Evolutionary conservation across 2,888 invertebrate genomes (phyloP).

Genomic region (Andricus quercusramuli): DNA sequence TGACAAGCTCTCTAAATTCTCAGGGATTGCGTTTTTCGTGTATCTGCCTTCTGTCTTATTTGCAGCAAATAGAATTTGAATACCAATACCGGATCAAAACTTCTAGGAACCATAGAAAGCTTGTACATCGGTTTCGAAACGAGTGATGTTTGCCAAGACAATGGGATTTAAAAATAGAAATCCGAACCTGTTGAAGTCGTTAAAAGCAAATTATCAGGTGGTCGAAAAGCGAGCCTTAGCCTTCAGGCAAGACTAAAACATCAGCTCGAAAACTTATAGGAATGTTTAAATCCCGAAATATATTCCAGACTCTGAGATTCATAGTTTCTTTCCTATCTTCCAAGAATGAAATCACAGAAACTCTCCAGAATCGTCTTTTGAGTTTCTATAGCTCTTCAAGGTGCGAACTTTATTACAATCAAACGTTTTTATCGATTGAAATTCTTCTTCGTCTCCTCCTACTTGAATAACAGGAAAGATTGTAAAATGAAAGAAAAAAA

Average conservation of each 20-base stretch:
- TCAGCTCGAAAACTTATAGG: not conserved
- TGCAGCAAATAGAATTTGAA: not conserved
- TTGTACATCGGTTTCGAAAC: not conserved
- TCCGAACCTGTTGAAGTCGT: not conserved
- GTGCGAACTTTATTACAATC: not conserved
- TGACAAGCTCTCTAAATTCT: too few species aligned
- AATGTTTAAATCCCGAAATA: not conserved
- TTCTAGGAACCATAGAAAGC: not conserved
- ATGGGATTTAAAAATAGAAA: conserved; percentile 1
- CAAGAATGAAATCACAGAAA: not conserved
- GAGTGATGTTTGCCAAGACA: not conserved
- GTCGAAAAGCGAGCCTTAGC: not conserved
- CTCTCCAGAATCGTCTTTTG: not conserved
- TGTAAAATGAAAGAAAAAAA: too few species aligned
- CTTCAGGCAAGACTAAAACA: not conserved
- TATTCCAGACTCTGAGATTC: not conserved
- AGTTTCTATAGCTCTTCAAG: not conserved
- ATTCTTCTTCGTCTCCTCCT: not conserved
- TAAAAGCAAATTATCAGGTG: conserved; percentile 2
- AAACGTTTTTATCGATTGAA: not conserved
- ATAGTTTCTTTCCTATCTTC: not conserved
- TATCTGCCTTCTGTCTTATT: too few species aligned
- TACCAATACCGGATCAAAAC: not conserved
- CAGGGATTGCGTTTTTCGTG: too few species aligned
- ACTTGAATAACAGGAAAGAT: not conserved